Percentiles rank a stretch among this genome's conserved stretches.
Conservation (phyloP, 1,140 invertebrate species). For the Ips nitidus region DNA sequence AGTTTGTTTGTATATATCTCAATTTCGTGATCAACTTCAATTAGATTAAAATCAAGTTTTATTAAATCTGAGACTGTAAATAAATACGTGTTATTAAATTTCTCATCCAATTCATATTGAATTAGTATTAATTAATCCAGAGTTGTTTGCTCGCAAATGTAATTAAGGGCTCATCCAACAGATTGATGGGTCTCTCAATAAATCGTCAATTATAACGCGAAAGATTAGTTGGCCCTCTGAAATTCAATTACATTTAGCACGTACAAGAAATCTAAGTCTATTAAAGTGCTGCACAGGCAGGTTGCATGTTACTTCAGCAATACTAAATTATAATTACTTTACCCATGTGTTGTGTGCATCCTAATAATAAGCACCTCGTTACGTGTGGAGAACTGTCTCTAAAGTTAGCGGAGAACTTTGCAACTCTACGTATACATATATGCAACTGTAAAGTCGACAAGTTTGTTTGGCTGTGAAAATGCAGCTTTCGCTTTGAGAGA, state of each 20-base stretch:
- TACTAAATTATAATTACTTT: constrained; percentile 1
- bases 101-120: neutral
- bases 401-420: neutral
- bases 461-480: neutral
- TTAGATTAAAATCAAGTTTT: too few relatives aligned
- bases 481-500: neutral
- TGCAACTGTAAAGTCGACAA: neutral
- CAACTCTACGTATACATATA: neutral
- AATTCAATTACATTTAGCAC: neutral
- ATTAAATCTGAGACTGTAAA: neutral
- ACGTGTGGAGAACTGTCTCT: neutral
- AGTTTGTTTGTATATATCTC: too few relatives aligned
- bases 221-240: neutral
- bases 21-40: too few relatives aligned
- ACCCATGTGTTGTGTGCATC: neutral
- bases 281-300: too few relatives aligned
- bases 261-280: too few relatives aligned
- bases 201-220: neutral
- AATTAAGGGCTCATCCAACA: neutral
- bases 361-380: neutral
- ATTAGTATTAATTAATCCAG: constrained; percentile 1
- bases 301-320: neutral
- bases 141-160: neutral
- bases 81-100: neutral
- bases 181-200: neutral